A percentile compares a stretch with the other conserved stretches of the same genome.
Conservation (phyloP, 2,888 invertebrate genomes). For the Tiliacea citrago region DNA sequence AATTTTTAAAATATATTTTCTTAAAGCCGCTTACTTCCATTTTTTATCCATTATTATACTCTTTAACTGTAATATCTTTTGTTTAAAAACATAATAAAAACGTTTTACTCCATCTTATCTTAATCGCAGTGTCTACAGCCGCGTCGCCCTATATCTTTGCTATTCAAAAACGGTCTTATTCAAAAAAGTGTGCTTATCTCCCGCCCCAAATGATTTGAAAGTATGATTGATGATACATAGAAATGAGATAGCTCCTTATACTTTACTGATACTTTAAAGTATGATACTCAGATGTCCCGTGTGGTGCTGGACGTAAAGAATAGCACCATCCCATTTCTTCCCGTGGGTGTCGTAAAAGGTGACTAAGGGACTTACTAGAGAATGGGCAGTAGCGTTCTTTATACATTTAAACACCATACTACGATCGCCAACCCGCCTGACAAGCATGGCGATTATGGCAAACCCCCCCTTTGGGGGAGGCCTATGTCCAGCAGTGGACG, state of each 20-base stretch:
- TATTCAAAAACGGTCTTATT: conserved; percentile 74
- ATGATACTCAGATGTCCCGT: conserved; percentile 66
- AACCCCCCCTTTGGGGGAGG: no score
- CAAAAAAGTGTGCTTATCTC: conserved; percentile 76
- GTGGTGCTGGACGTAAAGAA: no score
- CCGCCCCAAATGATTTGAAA: conserved; percentile 77
- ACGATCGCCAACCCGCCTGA: no score
- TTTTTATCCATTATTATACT: conserved; percentile 66
- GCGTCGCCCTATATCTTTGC: conserved; percentile 70
- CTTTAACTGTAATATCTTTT: conserved; percentile 68
- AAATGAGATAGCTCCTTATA: conserved; percentile 74
- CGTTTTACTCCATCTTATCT: conserved; percentile 70
- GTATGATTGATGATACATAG: conserved; percentile 81
- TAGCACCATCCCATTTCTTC: no score
- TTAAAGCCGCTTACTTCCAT: conserved; percentile 64
- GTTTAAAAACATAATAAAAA: conserved; percentile 72
- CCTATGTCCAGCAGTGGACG: no score
- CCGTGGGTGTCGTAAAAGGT: no score
- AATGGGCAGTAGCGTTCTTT: no score
- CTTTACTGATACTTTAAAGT: conserved; percentile 76
- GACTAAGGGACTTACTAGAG: no score
- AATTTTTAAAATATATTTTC: conserved; percentile 76
- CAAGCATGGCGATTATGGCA: no score
- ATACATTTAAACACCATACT: no score
- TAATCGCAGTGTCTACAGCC: conserved; percentile 68